Percentiles rank a stretch among this genome's conserved stretches.
These are phyloP conservation scores for Cavia aperea DNA, from an alignment of 2,113 vertebrate genomes.

Conservation along the genomic window DNA sequence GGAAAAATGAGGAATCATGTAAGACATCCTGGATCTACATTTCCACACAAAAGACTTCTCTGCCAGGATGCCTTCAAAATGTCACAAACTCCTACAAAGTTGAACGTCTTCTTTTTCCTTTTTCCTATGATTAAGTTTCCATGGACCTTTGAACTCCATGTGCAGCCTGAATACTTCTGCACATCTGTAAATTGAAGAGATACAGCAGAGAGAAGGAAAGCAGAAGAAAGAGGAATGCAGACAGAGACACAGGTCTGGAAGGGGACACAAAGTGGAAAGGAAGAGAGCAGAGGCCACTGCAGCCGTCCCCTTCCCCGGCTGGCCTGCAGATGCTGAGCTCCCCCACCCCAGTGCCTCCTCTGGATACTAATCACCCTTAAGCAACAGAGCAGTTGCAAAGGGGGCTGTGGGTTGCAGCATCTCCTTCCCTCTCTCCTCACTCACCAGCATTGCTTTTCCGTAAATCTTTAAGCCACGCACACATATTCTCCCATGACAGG, in stretches of 20 bases:
- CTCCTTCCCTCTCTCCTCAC: slow-evolving; percentile 20
- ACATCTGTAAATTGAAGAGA: slow-evolving; percentile 65
- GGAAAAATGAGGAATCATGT: background rate
- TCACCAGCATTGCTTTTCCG: slow-evolving; percentile 34
- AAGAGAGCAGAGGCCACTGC: background rate
- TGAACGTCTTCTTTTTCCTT: slow-evolving; percentile 39
- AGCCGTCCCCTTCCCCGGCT: background rate
- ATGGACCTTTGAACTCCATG: slow-evolving; percentile 47
- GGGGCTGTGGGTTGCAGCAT: background rate
- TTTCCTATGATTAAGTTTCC: slow-evolving; percentile 56
- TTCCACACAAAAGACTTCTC: slow-evolving; percentile 32
- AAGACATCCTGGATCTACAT: background rate
- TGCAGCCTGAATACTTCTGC: slow-evolving; percentile 51
- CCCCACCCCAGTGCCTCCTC: background rate
- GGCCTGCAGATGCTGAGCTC: background rate
- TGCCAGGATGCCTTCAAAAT: slow-evolving; percentile 33
- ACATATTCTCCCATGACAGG: slow-evolving; percentile 45
- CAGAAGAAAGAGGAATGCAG: background rate
- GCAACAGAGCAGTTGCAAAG: accelerated
- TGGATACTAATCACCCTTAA: background rate
- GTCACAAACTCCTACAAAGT: slow-evolving; percentile 58
- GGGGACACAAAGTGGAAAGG: slow-evolving; percentile 7
- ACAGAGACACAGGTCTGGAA: background rate
- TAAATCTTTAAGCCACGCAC: slow-evolving; percentile 34
- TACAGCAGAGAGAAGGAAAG: slow-evolving; percentile 35